Percentiles rank a stretch among this genome's conserved stretches.
Evolutionary conservation across 2,113 vertebrate genomes (phyloP).

Genomic region (Puma concolor): DNA sequence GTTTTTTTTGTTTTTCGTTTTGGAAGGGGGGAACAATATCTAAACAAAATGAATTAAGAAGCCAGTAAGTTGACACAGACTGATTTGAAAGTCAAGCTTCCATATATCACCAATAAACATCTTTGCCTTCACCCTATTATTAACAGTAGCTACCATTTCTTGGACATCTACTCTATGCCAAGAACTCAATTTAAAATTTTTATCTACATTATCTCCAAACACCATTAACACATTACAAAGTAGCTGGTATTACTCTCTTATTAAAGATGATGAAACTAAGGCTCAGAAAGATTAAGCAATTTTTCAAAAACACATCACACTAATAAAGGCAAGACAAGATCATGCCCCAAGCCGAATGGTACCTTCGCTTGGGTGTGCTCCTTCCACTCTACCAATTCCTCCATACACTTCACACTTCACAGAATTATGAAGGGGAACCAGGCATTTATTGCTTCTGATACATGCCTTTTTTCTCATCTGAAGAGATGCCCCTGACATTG

Average conservation of each 20-base stretch:
- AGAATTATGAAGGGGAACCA: not conserved
- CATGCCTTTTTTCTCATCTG: not conserved
- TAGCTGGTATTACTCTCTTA: not conserved
- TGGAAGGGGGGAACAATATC: not conserved
- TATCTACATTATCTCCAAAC: not conserved
- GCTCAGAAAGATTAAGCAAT: not conserved
- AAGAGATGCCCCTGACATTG: not conserved
- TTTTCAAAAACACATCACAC: not conserved
- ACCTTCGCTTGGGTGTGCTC: not conserved
- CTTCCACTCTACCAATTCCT: not conserved
- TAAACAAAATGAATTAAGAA: constrained; percentile 10
- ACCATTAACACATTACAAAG: constrained; percentile 14
- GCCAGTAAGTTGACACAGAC: not conserved
- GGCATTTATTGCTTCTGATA: not conserved
- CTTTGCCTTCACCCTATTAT: not conserved
- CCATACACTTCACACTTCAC: not conserved
- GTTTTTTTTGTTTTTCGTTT: not conserved
- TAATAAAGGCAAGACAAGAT: not conserved
- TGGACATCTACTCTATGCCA: not conserved
- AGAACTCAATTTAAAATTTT: constrained; percentile 6
- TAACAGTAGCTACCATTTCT: not conserved
- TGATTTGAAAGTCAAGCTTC: constrained; percentile 3
- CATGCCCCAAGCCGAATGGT: not conserved
- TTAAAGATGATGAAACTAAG: constrained; percentile 20
- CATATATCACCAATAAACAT: not conserved